phyloP scores from a whole-genome alignment of 2,113 vertebrate species.

The Hydrochoerus hydrochaeris region DNA sequence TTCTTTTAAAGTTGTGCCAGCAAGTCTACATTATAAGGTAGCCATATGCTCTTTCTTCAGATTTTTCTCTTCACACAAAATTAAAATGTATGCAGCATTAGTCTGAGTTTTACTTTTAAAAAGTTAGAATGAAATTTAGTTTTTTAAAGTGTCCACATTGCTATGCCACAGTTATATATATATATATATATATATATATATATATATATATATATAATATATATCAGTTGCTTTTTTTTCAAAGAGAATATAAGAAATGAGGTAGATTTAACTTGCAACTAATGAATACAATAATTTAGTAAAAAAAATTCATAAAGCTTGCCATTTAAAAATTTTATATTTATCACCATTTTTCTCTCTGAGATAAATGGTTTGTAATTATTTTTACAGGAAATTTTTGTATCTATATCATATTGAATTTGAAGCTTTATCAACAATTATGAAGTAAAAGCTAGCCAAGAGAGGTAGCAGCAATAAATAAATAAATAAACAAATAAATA shows the following conservation, averaged over 20 bases:
- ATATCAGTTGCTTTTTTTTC: neutral
- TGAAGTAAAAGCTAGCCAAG: neutral
- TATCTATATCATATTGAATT: neutral
- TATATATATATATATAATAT: too few species aligned
- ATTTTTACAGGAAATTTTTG: neutral
- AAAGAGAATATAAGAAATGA: neutral
- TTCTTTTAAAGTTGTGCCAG: slow-evolving; percentile 37
- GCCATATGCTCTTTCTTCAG: neutral
- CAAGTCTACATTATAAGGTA: neutral
- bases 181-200: too few species aligned
- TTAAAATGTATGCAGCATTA: neutral
- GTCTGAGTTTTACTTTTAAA: neutral
- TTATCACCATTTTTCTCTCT: neutral
- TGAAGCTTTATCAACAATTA: neutral
- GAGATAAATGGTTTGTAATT: neutral
- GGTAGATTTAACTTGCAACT: neutral
- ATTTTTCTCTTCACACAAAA: slow-evolving; percentile 30
- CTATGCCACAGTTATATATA: too few species aligned
- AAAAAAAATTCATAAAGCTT: neutral
- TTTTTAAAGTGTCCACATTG: neutral
- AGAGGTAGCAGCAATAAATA: neutral
- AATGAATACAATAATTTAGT: neutral
- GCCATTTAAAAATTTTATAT: neutral
- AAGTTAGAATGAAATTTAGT: neutral
- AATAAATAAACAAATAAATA: neutral